Evolutionary conservation across 2,113 vertebrate species (phyloP), one percentile per base, ranked within the genome.

Genomic region (Xiphophorus couchianus): DNA sequence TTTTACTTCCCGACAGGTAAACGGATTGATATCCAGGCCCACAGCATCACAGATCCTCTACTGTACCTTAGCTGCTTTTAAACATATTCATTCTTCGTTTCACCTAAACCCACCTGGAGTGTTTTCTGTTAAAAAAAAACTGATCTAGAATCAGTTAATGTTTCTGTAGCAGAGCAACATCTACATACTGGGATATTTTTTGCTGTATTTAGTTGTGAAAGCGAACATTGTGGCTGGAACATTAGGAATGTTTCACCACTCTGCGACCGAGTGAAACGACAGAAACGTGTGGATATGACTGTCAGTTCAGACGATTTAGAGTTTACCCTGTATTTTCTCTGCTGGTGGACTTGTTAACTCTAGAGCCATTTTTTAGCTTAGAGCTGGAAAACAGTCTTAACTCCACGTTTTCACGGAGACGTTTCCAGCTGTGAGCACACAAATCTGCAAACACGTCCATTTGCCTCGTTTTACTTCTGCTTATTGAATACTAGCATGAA

Each of bases 161-260:
- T 31, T 37, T 65, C 33, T 37, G 15, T 33, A 13, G 12, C 30
- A 19, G 29, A 30, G 19, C 29, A 30, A 7, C 61, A 17, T 4
- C 19, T 1, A 22, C 48, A 1, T 19, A 19, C 61, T 30, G 28
- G 31, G 0, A 33, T 28, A 19, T 48, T 19, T 58, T 39, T 1
- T 1, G 66, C 61, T 82, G 69, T 82, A 86, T 83, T 80, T 68
- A 60, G 75, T 4, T 63, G 48, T 78, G 79, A 85, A 88, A 74
- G 85, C 70, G 71, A 65, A 83, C 79, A 48, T 68, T 81, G 85
- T 17, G n/a, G 68, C 83, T 61, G 61, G 11, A 33, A 64, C 14
- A 60, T 37, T 0, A 74, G 82, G 86, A 92, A 92, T 90, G 77
- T 90, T 48, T 80, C 86, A 76, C 71, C 76, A 7, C 14, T 0